These are phyloP conservation scores for Chironomus tentans DNA, from an alignment of 2,888 invertebrate genomes.

Conservation along the genomic window DNA sequence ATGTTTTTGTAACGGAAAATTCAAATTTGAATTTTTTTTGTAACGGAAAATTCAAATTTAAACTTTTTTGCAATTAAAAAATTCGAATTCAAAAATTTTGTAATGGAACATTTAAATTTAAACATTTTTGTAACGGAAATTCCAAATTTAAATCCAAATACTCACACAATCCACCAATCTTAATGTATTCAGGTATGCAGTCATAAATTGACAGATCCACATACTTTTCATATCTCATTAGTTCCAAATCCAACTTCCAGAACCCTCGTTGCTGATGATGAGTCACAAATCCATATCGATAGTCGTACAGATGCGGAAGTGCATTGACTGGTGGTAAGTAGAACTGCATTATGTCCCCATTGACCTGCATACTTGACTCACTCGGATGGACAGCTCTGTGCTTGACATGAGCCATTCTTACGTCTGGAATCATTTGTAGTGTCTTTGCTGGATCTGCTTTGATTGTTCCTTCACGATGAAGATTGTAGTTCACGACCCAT, in stretches of 20 bases:
- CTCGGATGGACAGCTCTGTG: conserved; percentile 65
- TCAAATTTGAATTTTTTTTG: too few relatives aligned
- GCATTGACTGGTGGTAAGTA: conserved; percentile 49
- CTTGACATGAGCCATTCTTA: conserved; percentile 36
- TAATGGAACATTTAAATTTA: too few relatives aligned
- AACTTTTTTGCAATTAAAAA: background rate
- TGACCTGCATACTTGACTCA: conserved; percentile 40
- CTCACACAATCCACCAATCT: conserved; percentile 65
- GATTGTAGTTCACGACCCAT: conserved; percentile 55
- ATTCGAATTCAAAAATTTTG: too few relatives aligned
- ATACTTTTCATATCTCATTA: conserved; percentile 60
- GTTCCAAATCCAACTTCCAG: conserved; percentile 61
- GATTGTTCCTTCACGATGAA: conserved; percentile 38
- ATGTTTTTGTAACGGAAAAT: too few relatives aligned
- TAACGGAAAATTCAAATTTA: too few relatives aligned
- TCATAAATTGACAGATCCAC: conserved; percentile 62
- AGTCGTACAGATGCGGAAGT: conserved; percentile 43
- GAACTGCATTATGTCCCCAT: conserved; percentile 58
- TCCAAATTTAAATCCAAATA: conserved; percentile 29
- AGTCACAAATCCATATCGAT: conserved; percentile 64
- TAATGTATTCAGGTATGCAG: conserved; percentile 59
- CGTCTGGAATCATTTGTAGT: conserved; percentile 20
- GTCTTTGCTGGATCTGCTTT: conserved; percentile 11
- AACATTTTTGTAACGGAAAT: too few relatives aligned
- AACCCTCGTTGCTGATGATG: conserved; percentile 62